Evolutionary conservation across 2,888 invertebrate genomes (phyloP), one percentile per base, ranked within the genome.

Genomic region (Cheilosia soror): DNA sequence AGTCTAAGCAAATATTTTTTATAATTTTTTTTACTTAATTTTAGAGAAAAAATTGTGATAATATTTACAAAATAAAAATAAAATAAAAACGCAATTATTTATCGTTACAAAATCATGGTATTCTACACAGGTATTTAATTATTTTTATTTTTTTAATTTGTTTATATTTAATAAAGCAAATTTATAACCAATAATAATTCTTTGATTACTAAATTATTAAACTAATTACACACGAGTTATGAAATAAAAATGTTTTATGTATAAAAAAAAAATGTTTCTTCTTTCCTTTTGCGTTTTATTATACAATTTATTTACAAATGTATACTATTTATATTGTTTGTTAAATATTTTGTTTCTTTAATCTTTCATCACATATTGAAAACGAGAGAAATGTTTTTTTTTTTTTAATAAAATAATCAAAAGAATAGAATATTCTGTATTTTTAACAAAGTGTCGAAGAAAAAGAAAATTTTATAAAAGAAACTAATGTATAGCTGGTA

Each of bases 81-180:
- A 66, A 44, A 20, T 37, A 51, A 55, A 58, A 44, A 47, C 53
- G 15, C n/a, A n/a, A n/a, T 27, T 40, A 1, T 57, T 42, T 55
- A 29, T 49, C 15, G 27, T 27, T 49, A 49, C 69, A 53, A 69
- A 69, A 76, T 65, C 31, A 60, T 66, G 49, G 63, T 53, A 42
- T 53, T 62, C 20, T 20, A 20, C 20, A 20, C 20, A 20, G 20
- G 20, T 20, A 20, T 20, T 20, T 20, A 20, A 20, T 20, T 51
- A 42, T 62, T 72, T 77, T 57, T 25, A 53, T 68, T 53, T 72
- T 55, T 33, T 55, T 37, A 44, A 20, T 73, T 47, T 47, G 58
- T 33, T 69, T 55, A 72, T 82, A 37, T 69, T 73, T 80, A 84
- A 84, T 84, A 84, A 84, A 84, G 84, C 84, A 84, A 76, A 71